These are phyloP conservation scores for Octomys mimax DNA, from an alignment of 2,797 vertebrate genomes.

Conservation along the genomic window DNA sequence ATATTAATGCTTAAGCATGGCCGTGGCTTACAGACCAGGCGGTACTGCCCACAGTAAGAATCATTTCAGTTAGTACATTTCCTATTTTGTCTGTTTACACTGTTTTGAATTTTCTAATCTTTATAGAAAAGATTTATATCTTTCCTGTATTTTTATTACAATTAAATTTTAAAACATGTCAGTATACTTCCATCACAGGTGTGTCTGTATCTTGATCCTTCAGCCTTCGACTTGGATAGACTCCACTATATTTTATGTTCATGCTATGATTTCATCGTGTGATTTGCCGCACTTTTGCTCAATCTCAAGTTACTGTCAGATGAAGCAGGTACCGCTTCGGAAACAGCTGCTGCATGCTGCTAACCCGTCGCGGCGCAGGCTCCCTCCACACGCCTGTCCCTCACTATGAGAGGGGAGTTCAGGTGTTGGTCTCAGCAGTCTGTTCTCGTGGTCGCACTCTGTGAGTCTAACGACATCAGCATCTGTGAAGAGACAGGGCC, in stretches of 20 bases:
- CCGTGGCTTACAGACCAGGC: not conserved
- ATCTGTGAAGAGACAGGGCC: not conserved
- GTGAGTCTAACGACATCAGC: constrained; percentile 20
- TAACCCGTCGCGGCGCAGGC: not conserved
- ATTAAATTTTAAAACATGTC: not conserved
- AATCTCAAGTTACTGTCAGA: constrained; percentile 18
- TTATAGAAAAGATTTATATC: not conserved
- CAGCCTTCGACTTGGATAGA: constrained; percentile 23
- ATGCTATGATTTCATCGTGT: not conserved
- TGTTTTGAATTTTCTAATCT: constrained; percentile 23
- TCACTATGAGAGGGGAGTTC: not conserved
- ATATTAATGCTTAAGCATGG: not conserved
- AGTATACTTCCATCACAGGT: not conserved
- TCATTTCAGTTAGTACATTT: constrained; percentile 8
- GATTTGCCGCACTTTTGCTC: constrained; percentile 27
- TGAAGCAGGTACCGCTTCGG: not conserved
- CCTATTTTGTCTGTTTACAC: not conserved
- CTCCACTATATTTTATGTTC: not conserved
- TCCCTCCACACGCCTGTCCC: not conserved
- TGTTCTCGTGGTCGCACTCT: not conserved
- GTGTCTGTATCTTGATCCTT: not conserved
- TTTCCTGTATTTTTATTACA: not conserved
- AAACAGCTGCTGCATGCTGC: not conserved
- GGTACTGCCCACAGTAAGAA: not conserved
- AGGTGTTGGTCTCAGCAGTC: not conserved